Evolutionary conservation across 2,113 vertebrate genomes (phyloP).

Genomic region (Miniopterus natalensis): DNA sequence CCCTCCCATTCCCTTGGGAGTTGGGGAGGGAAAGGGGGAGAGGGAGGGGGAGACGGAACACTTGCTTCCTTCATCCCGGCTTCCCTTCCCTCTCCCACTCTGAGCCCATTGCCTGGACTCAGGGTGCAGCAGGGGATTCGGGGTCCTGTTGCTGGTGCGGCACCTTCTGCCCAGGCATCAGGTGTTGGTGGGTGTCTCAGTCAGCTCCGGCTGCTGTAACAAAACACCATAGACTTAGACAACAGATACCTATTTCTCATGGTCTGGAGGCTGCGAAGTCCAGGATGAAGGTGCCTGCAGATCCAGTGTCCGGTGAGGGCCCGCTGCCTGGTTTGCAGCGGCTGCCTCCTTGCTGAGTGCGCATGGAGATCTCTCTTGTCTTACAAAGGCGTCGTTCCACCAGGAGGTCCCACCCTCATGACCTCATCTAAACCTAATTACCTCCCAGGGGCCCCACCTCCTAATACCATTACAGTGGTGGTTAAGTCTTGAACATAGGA

Average conservation of each 20-base stretch:
- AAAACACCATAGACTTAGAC: neutral
- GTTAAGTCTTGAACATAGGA: neutral
- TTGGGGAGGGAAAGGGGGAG: neutral
- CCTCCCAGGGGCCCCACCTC: neutral
- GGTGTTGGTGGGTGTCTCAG: neutral
- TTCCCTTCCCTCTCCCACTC: rapidly evolving
- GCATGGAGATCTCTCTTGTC: neutral
- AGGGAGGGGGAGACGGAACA: too few species aligned
- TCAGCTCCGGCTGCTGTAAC: neutral
- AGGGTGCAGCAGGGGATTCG: neutral
- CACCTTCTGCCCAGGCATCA: neutral
- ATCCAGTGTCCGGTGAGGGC: too few species aligned
- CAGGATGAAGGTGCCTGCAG: neutral
- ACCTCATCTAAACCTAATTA: neutral
- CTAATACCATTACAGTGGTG: neutral
- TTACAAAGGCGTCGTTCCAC: neutral
- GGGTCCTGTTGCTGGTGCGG: rapidly evolving
- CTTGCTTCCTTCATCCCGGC: neutral
- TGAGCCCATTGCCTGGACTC: neutral
- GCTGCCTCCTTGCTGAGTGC: neutral
- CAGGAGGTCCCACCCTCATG: neutral
- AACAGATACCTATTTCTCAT: neutral
- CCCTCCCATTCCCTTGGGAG: neutral
- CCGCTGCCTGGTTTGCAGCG: neutral
- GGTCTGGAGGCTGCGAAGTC: neutral